Evolutionary conservation across 2,797 vertebrate genomes (phyloP), one percentile per base, ranked within the genome.

Genomic region (Macroramphosus scolopax): DNA sequence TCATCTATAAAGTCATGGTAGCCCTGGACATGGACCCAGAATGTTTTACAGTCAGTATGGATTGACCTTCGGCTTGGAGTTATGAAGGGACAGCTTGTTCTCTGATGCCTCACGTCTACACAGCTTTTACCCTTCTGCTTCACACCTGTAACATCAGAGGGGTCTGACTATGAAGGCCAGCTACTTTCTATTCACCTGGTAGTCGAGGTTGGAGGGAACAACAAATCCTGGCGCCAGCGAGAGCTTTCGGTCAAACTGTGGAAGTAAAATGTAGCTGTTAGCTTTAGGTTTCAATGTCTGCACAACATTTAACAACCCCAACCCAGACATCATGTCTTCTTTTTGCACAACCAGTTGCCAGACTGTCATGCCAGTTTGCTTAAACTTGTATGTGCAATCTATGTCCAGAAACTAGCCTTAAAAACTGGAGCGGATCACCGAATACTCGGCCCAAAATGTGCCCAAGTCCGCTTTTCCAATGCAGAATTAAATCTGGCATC

Each of bases 1-100:
- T 93, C 86, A 55, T 91, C 89, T 34, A 68, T 85, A 59, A 89
- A 92, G 47, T 79, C 65, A 51, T 88, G 89, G 80, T 90, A 93
- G 60, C 88, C 88, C 86, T 90, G 63, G 47, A 38, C 29, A 70
- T 26, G 13, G 29, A 15, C 15, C 10, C 25, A 7, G 13, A n/a
- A 39, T 8, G 20, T 22, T 22, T 22, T 3, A 22, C 20, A 22
- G 20, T 22, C 3, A 22, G 3, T 22, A 22, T 22, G 20, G 6
- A 22, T 22, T 22, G 20, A 3, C 20, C 20, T 22, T n/a, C n/a
- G n/a, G n/a, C n/a, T n/a, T n/a, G n/a, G n/a, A n/a, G n/a, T n/a
- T n/a, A n/a, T n/a, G n/a, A 6, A 22, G 3, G 20, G 20, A 22
- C 20, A 22, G n/a, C n/a, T n/a, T n/a, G n/a, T n/a, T n/a, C n/a